These are phyloP conservation scores for Channa maculata DNA, from an alignment of 2,113 vertebrate genomes.

Conservation along the genomic window DNA sequence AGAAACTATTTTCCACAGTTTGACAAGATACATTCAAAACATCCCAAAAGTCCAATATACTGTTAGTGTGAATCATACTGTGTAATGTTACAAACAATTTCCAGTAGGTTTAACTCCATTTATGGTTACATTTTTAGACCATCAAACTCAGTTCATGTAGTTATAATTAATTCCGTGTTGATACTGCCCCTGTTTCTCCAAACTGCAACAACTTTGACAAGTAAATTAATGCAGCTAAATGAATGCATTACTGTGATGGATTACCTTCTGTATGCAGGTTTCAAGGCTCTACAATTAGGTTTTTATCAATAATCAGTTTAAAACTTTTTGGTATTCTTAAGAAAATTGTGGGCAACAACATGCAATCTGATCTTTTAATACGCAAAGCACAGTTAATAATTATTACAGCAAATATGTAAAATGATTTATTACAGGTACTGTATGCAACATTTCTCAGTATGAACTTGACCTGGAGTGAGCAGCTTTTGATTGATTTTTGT, in stretches of 20 bases:
- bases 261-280: constrained; percentile 12
- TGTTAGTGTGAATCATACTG: too few relatives aligned
- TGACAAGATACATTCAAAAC: too few relatives aligned
- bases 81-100: constrained; percentile 11
- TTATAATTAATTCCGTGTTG: too few relatives aligned
- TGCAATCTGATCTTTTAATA: too few relatives aligned
- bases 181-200: constrained; percentile 1
- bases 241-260: constrained; percentile 32
- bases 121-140: constrained; percentile 3
- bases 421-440: too few relatives aligned
- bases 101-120: constrained; percentile 4
- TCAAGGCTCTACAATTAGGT: neutral
- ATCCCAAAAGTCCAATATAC: too few relatives aligned
- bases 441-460: neutral
- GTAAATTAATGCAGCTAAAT: constrained; percentile 37
- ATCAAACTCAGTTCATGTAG: constrained; percentile 18
- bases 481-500: constrained; percentile 5
- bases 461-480: neutral
- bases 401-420: too few relatives aligned
- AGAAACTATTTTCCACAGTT: too few relatives aligned
- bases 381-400: too few relatives aligned
- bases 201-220: constrained; percentile 36
- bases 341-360: too few relatives aligned
- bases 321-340: neutral
- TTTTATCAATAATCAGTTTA: neutral